Base-by-base conservation (phyloP, 2,113 vertebrate species). In the Eulemur rufifrons region DNA sequence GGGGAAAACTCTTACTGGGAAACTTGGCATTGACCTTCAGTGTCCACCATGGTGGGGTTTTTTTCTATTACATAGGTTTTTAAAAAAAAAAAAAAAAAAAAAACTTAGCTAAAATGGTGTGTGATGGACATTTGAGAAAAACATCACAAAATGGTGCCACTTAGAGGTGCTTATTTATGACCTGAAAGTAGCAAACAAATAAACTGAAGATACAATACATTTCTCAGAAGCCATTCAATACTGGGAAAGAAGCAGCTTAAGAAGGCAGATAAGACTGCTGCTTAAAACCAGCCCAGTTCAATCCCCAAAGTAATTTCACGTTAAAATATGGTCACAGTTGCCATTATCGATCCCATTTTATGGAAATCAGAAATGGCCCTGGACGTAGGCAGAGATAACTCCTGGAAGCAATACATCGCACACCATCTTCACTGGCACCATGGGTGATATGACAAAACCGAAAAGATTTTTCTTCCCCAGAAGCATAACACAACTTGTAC, bases 161-260 rank as follows among this genome's bases (percentile, higher is more conserved):
- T 77, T 77, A 39, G 29, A 91, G 45, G 21, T 25, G 5, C 27
- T 64, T 64, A 17, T 32, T 12, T 84, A 27, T 45, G 20, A 64
- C 34, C 11, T 32, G 34, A 87, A 74, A 80, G 76, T 52, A 82
- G 27, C 63, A 47, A 86, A 18, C 6, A 37, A 71, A n/a, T 6
- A 63, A 76, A 74, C 12, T 11, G 11, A 73, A 66, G 61, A n/a
- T 6, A 3, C 2, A 2, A n/a, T 4, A 3, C 3, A 1, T 86
- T 91, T 94, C 90, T 86, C 15, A 73, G 84, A 68, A 91, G 59
- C 52, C 15, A 93, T 81, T 71, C 25, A 78, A 47, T 52, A 32
- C 10, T 37, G 2, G 25, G 76, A 50, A 94, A 69, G 54, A 64
- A 76, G 50, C 39, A 66, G 6, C 68, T 93, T 74, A 39, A 83